Conservation (phyloP, 1,140 invertebrate species). For the Danaus melanippus region DNA sequence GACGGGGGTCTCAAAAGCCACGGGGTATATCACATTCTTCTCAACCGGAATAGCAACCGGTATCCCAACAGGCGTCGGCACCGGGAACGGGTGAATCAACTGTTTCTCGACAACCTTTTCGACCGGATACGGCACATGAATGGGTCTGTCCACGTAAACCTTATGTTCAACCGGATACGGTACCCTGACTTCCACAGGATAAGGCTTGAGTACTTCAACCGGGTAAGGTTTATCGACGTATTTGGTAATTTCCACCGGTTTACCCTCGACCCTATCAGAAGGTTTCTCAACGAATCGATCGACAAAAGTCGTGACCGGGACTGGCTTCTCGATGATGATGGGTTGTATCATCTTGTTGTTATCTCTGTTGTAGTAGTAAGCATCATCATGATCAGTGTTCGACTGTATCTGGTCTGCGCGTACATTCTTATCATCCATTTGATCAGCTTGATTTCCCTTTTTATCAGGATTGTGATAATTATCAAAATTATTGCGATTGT, state of each 20-base stretch:
- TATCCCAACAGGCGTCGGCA: slow-evolving; percentile 53
- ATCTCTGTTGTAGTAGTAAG: slow-evolving; percentile 29
- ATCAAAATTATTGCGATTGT: slow-evolving; percentile 23
- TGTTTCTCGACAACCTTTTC: slow-evolving; percentile 72
- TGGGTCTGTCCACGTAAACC: slow-evolving; percentile 69
- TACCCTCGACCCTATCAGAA: slow-evolving; percentile 67
- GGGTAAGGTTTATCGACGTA: slow-evolving; percentile 66
- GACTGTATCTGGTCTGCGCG: slow-evolving; percentile 40
- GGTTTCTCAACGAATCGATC: slow-evolving; percentile 73
- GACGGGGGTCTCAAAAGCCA: slow-evolving; percentile 64
- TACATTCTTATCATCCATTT: slow-evolving; percentile 40
- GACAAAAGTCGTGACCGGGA: slow-evolving; percentile 69
- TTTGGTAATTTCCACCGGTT: slow-evolving; percentile 66
- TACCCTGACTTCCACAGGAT: slow-evolving; percentile 65
- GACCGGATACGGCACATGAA: slow-evolving; percentile 73
- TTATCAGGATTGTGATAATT: slow-evolving; percentile 28
- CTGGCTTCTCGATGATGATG: slow-evolving; percentile 70
- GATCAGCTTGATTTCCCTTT: slow-evolving; percentile 29
- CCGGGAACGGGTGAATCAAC: slow-evolving; percentile 44
- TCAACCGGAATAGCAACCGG: slow-evolving; percentile 53
- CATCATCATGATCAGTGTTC: slow-evolving; percentile 30
- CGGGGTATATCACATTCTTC: slow-evolving; percentile 51
- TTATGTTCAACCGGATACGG: slow-evolving; percentile 72
- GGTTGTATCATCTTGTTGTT: slow-evolving; percentile 49
- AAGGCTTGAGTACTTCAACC: slow-evolving; percentile 64